These are phyloP conservation scores for Glossophaga mutica DNA, from an alignment of 2,797 vertebrate species.

Conservation along the genomic window DNA sequence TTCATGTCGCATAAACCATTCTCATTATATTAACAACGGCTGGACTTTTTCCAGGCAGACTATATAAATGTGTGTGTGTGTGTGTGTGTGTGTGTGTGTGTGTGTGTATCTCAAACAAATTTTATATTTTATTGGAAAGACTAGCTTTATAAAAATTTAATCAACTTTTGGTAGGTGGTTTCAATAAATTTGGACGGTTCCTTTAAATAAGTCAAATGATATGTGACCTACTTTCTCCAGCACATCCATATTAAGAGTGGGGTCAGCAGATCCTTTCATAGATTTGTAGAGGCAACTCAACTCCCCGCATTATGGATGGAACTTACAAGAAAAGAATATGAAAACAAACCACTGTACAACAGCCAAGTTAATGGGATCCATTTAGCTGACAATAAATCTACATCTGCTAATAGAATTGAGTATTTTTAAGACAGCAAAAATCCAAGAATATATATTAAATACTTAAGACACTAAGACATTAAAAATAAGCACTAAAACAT, in stretches of 20 bases:
- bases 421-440: constrained; percentile 48
- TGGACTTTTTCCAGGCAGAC: too few relatives aligned
- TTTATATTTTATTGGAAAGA: too few relatives aligned
- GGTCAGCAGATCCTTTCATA: constrained; percentile 8
- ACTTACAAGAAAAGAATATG: constrained; percentile 30
- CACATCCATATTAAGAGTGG: not conserved
- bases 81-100: too few relatives aligned
- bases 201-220: not conserved
- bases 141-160: too few relatives aligned
- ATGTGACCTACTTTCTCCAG: not conserved
- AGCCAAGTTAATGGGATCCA: constrained; percentile 49
- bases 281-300: not conserved
- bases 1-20: too few relatives aligned
- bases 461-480: constrained; percentile 55
- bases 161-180: too few relatives aligned
- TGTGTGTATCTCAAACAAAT: too few relatives aligned
- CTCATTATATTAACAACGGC: too few relatives aligned
- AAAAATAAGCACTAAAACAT: constrained; percentile 63
- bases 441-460: constrained; percentile 33
- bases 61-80: too few relatives aligned
- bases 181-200: not conserved
- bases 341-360: not conserved
- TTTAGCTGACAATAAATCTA: constrained; percentile 6
- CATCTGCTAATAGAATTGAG: constrained; percentile 26
- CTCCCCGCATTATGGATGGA: not conserved